Evolutionary conservation across 1,140 invertebrate genomes (phyloP).

Genomic region (Cyclargus thomasi): DNA sequence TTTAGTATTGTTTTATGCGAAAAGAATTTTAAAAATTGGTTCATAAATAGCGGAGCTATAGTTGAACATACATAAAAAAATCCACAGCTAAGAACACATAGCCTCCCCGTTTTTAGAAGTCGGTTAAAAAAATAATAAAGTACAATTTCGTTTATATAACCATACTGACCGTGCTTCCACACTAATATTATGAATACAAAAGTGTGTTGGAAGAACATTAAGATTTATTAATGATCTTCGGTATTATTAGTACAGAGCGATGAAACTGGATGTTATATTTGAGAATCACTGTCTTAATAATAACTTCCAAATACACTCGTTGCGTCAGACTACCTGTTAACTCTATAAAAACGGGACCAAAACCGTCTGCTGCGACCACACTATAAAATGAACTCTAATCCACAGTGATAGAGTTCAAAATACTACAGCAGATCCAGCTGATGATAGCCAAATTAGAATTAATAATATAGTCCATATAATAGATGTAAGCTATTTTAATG

Average conservation of each 20-base stretch:
- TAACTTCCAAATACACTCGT: slow-evolving; percentile 27
- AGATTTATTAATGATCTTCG: too few species aligned
- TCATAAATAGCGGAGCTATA: too few species aligned
- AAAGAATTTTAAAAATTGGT: too few species aligned
- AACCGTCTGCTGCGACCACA: slow-evolving; percentile 3
- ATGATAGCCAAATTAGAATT: slow-evolving; percentile 1
- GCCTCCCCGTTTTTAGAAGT: too few species aligned
- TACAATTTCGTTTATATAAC: too few species aligned
- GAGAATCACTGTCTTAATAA: slow-evolving; percentile 14
- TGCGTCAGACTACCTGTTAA: slow-evolving; percentile 35
- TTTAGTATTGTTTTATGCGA: not conserved
- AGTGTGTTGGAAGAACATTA: too few species aligned
- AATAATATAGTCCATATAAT: not conserved
- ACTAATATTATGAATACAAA: too few species aligned
- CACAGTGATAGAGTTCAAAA: not conserved
- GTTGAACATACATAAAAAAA: too few species aligned
- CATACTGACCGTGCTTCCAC: too few species aligned
- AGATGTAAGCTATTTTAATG: not conserved
- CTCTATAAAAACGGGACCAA: slow-evolving; percentile 33
- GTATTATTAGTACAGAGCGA: too few species aligned
- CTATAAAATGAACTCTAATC: not conserved
- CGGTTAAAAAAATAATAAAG: too few species aligned
- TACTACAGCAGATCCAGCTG: not conserved
- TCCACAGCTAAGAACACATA: too few species aligned
- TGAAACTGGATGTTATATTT: not conserved